Base-by-base conservation (phyloP, 1,140 invertebrate species). In the Ruditapes philippinarum region DNA sequence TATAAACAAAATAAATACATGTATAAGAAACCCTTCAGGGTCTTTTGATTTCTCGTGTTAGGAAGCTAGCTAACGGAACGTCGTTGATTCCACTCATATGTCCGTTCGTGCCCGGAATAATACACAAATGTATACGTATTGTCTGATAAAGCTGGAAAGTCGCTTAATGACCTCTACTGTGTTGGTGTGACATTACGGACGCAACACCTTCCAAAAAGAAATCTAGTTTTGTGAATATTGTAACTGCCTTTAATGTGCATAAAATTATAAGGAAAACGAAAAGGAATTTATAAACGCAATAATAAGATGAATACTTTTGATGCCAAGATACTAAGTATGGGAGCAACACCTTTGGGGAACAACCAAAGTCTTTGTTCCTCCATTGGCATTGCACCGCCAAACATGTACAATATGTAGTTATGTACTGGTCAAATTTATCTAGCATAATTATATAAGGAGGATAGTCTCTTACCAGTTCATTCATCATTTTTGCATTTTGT, bases 401-500 rank as follows among this genome's bases (percentile, higher is more conserved):
- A 65, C n/a, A 57, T 57, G 28, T 62, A n/a, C 25, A 28, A 62
- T 14, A 22, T 62, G 22, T 62, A 28, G 25, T n/a, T 7, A 28
- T 28, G 25, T 7, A 28, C 25, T 9, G 9, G 25, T 1, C 22
- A 62, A 7, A 62, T 62, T 9, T 62, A 28, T 4, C 11, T 62
- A 62, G 14, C 19, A 62, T 62, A 62, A 62, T 14, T 4, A 7
- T n/a, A n/a, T n/a, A 62, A 62, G 28, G 28, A 28, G n/a, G n/a
- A n/a, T 28, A 14, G 25, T 62, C 42, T 19, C 33, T 73, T 33
- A 84, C 82, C 82, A 84, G 36, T 73, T 73, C 45, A n/a, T 84
- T 51, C 82, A 74, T 84, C 19, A 74, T 38, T 0, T 42, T 33
- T 9, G 25, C 82, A 12, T 36, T 4, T 51, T 84, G 82, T 36